Base-by-base conservation (phyloP, 2,113 vertebrate genomes). In the Galeopterus variegatus region DNA sequence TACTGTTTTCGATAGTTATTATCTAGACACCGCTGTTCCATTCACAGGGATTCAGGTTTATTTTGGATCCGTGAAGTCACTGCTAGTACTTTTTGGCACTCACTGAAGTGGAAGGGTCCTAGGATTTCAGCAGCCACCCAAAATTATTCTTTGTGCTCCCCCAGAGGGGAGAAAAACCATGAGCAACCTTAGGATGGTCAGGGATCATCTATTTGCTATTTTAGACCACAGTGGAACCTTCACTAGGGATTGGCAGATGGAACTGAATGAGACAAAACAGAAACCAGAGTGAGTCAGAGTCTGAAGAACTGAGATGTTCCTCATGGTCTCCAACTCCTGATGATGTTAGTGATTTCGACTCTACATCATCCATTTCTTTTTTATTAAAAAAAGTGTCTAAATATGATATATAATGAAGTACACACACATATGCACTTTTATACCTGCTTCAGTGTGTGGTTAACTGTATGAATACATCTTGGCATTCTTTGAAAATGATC, bases 51-150 rank as follows among this genome's bases (percentile, higher is more conserved):
- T 33, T 70, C 6, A 0, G 60, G 24, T 26, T 87, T 52, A 79
- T 56, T 85, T 88, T 65, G 54, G 62, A 65, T 70, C 33, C 18
- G 67, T 86, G 21, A 62, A 93, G 48, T 93, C 80, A 93, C n/a
- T 10, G 24, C 36, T 8, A 50, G n/a, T 19, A 36, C 24, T 81
- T 88, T 60, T 72, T 77, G 62, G 24, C 10, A 48, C 60, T 56
- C 64, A 76, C 45, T 87, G 54, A 11, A n/a, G 19, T 24, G 64
- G 65, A 60, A 48, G 14, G n/a, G 23, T 36, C 54, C 36, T 70
- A 82, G 24, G 36, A 64, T 50, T 69, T 69, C 60, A 48, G 64
- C 5, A 69, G 33, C n/a, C 56, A 87, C 11, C 50, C 26, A 58
- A 82, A 65, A 50, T 45, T 52, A 65, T 64, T 67, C 31, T 58